phyloP scores from a whole-genome alignment of 2,113 vertebrate species.

The Perognathus longimembris region DNA sequence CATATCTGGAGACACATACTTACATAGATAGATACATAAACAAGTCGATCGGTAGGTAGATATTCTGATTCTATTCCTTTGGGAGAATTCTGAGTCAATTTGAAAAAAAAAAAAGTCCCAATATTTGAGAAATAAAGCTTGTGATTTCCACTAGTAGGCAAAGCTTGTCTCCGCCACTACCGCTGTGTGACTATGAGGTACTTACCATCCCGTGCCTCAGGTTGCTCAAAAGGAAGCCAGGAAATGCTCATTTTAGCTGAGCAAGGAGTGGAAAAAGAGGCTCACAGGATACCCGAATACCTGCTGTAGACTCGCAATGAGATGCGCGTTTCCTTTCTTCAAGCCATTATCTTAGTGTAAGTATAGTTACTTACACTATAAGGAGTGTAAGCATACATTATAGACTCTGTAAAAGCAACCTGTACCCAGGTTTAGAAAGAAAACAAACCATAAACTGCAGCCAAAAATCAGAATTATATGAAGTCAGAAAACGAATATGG shows the following conservation, averaged over 20 bases:
- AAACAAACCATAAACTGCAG: not conserved
- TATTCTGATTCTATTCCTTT: not conserved
- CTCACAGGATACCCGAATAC: not conserved
- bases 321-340: not conserved
- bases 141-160: not conserved
- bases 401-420: not conserved
- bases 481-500: not conserved
- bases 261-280: not conserved
- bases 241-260: not conserved
- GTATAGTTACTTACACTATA: too few species aligned
- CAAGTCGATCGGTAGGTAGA: too few species aligned
- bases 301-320: not conserved
- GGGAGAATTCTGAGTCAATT: not conserved
- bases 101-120: not conserved
- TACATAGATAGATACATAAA: too few species aligned
- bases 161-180: not conserved
- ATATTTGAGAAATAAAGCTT: not conserved
- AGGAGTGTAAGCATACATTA: not conserved
- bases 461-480: not conserved
- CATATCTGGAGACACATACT: too few species aligned
- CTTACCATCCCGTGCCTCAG: not conserved
- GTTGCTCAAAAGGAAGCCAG: not conserved
- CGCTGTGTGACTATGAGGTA: not conserved
- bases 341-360: too few species aligned
- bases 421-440: not conserved